These are phyloP conservation scores for Hemaris fuciformis DNA, from an alignment of 2,888 invertebrate species.

Conservation along the genomic window DNA sequence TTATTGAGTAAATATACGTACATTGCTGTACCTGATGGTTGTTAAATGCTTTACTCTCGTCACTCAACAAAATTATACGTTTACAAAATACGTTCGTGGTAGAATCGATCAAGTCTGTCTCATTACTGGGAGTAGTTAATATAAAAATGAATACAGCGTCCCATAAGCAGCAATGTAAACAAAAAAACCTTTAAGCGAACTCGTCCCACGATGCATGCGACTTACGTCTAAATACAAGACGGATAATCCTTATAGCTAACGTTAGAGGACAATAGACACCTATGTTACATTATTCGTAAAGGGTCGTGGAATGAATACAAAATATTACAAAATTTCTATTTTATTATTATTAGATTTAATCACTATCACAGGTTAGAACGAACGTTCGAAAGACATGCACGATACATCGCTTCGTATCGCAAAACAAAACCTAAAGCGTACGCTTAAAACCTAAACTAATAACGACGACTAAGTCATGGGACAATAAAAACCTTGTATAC, in stretches of 20 bases:
- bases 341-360: constrained; percentile 41
- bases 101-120: not conserved
- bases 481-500: constrained; percentile 5
- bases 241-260: constrained; percentile 68
- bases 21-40: too few species aligned
- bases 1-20: too few species aligned
- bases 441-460: constrained; percentile 5
- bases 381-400: constrained; percentile 13
- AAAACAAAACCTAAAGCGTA: not conserved
- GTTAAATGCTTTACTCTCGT: not conserved
- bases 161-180: not conserved
- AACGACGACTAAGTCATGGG: constrained; percentile 6
- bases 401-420: not conserved
- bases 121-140: not conserved
- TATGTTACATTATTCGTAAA: constrained; percentile 69
- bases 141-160: not conserved
- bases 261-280: constrained; percentile 70
- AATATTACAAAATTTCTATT: constrained; percentile 69
- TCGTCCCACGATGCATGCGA: constrained; percentile 38
- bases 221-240: constrained; percentile 73
- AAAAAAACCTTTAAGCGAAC: constrained; percentile 25
- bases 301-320: constrained; percentile 76
- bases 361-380: constrained; percentile 31
- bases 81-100: not conserved
- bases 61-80: not conserved